phyloP scores from a whole-genome alignment of 2,797 vertebrate species.

The Siniperca undulata region DNA sequence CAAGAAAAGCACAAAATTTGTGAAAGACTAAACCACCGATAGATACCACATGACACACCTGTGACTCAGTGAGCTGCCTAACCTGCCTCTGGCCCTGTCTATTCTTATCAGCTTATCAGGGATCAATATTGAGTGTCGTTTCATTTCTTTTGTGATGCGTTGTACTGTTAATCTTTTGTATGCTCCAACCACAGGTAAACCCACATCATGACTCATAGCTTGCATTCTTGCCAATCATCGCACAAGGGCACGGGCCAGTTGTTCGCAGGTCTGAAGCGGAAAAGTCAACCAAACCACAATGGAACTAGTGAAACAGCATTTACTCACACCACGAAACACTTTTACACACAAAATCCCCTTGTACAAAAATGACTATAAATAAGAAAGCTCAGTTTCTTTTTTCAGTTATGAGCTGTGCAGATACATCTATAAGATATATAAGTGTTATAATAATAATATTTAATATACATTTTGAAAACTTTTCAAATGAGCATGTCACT shows the following conservation, averaged over 20 bases:
- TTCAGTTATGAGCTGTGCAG: neutral
- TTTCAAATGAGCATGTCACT: neutral
- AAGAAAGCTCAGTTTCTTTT: neutral
- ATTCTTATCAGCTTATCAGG: neutral
- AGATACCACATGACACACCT: neutral
- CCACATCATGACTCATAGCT: constrained; percentile 44
- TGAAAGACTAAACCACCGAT: neutral
- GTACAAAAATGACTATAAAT: neutral
- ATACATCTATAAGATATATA: neutral
- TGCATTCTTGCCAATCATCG: constrained; percentile 14
- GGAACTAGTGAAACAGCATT: constrained; percentile 49
- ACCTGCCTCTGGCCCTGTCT: neutral
- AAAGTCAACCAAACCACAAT: constrained; percentile 39
- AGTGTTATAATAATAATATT: neutral
- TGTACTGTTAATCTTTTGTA: neutral
- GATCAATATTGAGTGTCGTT: neutral
- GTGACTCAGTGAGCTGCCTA: neutral
- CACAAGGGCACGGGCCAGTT: neutral
- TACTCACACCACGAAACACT: neutral
- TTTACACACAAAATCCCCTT: neutral
- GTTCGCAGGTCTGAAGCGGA: constrained; percentile 14
- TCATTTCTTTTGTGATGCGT: neutral
- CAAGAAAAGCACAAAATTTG: neutral
- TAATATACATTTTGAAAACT: no score
- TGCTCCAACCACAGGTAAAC: constrained; percentile 22